Evolutionary conservation across 2,113 vertebrate genomes (phyloP), one percentile per base, ranked within the genome.

Genomic region (Ramphastos sulfuratus): DNA sequence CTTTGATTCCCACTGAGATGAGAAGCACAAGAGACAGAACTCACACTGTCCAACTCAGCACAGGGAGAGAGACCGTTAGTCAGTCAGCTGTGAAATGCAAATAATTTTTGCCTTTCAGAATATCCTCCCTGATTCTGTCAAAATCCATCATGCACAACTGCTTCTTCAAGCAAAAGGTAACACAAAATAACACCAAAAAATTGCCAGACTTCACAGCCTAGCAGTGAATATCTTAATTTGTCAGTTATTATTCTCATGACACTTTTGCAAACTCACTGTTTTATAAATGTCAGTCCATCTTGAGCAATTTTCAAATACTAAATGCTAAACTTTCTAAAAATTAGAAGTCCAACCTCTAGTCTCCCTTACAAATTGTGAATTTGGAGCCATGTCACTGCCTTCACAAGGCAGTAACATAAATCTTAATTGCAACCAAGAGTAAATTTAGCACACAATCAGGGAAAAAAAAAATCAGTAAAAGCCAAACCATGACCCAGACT

Each of bases 51-150:
- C 2, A 58, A 85, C 91, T 90, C 87, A 67, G 90, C 37, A 67
- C 2, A 59, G 46, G 90, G 87, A 93, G 48, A 63, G 17, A 92
- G 72, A 67, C 33, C 59, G 80, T 87, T 87, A 93, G 74, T 70
- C 94, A 92, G 64, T 82, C 54, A 3, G 82, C 92, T 94, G 83
- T 93, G 91, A 96, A 96, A 96, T 89, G 83, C 93, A 95, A 96
- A 94, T 96, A 94, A 96, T 85, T 92, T 92, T 94, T 96, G 94
- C 90, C 88, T 92, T 96, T 93, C 91, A 95, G 94, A 96, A 92
- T 92, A 95, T 76, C 30, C 75, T 95, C 72, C 73, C 91, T 58
- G 60, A 85, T 95, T 95, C 81, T 95, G 93, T 93, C 94, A 96
- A 81, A 94, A 92, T 74, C 46, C 63, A 94, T 96, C 84, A 95